Base-by-base conservation (phyloP, 2,797 vertebrate species). In the Lophotriccus pileatus region DNA sequence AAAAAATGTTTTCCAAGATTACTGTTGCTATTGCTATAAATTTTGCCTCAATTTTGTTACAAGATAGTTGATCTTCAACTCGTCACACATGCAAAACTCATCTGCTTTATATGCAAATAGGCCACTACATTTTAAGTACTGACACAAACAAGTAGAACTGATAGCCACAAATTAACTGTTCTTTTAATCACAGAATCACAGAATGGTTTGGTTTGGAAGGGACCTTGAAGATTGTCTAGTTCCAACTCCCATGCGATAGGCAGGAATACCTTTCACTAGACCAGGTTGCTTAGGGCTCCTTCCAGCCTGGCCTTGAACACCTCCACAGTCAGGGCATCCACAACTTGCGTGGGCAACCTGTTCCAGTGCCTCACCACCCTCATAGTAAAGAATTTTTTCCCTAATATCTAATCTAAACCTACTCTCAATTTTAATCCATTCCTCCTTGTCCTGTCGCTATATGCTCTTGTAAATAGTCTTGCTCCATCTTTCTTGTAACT, bases 271-370 rank as follows among this genome's bases (percentile, higher is more conserved):
- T 69, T 49, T 37, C 20, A 82, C 36, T 27, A 69, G 32, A 49
- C 3, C 36, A 69, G 56, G 16, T 28, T 76, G 32, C 36, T n/a
- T 23, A 63, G n/a, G 32, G 22, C 28, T 23, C 21, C 44, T 55
- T 62, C 41, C 55, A 76, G 3, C 13, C 27, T 76, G 43, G 41
- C 11, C 43, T 76, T 63, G 43, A 63, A 63, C n/a, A 63, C 9
- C 36, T 76, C 17, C 0, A 0, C 16, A 9, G 27, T 24, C 43
- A 28, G 9, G 11, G 3, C 43, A 63, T n/a, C 23, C 43, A 76
- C 23, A 56, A 6, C 9, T 44, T 69, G 49, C 37, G 34, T 28
- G 23, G 14, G 43, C 28, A 76, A 44, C 7, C 19, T 56, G 6
- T 69, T 24, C 16, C 32, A 3, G 0, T 62, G 32, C 41, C 16